Evolutionary conservation across 1,140 invertebrate genomes (phyloP).

Genomic region (Zaprionus inermis): DNA sequence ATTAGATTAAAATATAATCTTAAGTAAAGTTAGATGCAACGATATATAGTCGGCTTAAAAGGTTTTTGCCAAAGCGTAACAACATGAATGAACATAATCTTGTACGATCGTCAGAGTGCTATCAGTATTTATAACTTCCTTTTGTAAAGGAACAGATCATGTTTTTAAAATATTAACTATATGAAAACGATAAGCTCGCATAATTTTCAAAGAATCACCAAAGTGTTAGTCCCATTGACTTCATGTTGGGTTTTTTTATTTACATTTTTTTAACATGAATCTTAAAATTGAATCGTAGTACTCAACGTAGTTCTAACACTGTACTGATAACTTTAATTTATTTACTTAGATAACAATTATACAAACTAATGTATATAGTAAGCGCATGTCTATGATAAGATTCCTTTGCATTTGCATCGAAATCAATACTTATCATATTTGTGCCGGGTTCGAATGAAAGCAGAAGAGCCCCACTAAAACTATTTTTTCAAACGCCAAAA

Average conservation of each 20-base stretch:
- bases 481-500: neutral
- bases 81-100: neutral
- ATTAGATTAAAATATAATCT: no score
- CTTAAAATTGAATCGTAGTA: neutral
- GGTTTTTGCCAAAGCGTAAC: neutral
- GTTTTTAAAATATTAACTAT: neutral
- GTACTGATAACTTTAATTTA: neutral
- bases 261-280: neutral
- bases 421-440: neutral
- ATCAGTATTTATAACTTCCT: constrained; percentile 6
- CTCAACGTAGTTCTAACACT: neutral
- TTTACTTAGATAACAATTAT: constrained; percentile 6
- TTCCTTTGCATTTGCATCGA: neutral
- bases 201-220: neutral
- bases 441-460: neutral
- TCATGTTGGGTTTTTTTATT: no score
- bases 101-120: neutral
- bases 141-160: neutral
- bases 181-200: neutral
- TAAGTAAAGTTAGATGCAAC: no score
- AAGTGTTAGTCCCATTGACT: no score
- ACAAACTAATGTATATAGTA: neutral
- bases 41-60: no score
- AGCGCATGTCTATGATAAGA: neutral
- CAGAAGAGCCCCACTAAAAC: neutral